phyloP scores from a whole-genome alignment of 2,888 invertebrate genomes.

The Hirtodrosophila cameraria region DNA sequence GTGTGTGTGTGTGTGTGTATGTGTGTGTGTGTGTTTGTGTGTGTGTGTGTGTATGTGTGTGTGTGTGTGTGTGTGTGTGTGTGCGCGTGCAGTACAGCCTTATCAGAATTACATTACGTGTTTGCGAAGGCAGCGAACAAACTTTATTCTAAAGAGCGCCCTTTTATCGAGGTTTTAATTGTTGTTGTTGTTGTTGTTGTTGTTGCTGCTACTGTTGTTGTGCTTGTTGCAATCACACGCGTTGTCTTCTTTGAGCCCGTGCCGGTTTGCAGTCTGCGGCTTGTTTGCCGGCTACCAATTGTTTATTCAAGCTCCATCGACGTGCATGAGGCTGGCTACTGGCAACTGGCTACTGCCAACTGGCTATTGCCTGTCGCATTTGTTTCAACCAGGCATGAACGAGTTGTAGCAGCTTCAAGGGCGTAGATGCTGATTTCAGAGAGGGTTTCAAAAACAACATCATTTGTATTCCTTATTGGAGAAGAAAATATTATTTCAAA shows the following conservation, averaged over 20 bases:
- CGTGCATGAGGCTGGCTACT: too few species aligned
- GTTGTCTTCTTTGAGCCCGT: conserved; percentile 27
- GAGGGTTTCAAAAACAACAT: too few species aligned
- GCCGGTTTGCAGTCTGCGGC: conserved; percentile 28
- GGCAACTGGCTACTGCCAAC: conserved; percentile 31
- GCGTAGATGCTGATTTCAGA: too few species aligned
- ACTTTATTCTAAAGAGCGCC: conserved; percentile 45
- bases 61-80: background rate
- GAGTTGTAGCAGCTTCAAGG: conserved; percentile 9
- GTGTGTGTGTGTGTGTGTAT: background rate
- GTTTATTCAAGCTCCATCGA: conserved; percentile 70
- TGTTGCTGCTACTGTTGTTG: conserved; percentile 7
- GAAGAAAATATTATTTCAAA: too few species aligned
- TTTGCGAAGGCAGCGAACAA: conserved; percentile 15
- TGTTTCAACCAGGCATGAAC: conserved; percentile 4
- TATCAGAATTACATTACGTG: conserved; percentile 34
- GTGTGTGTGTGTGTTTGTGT: conserved; percentile 10
- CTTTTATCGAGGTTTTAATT: conserved; percentile 30
- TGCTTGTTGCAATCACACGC: conserved; percentile 14
- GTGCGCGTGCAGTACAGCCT: conserved; percentile 16
- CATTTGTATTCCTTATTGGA: too few species aligned
- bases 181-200: conserved; percentile 11
- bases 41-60: background rate
- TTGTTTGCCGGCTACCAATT: conserved; percentile 68
- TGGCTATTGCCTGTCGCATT: too few species aligned